Conservation (phyloP, 2,113 vertebrate species). For the Buteo buteo region DNA sequence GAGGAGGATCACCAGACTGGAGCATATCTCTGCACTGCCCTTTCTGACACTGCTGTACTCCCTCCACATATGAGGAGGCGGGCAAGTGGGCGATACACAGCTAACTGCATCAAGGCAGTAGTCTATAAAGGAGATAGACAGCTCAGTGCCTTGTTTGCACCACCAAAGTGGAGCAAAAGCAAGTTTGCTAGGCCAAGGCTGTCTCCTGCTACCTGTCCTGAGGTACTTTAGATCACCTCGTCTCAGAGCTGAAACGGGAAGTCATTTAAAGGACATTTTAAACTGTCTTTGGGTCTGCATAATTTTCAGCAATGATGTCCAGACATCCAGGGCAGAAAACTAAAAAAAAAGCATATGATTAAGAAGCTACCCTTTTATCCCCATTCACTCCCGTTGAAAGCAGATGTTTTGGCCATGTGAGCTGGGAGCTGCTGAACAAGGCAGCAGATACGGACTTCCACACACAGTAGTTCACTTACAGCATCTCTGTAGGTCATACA, state of each 20-base stretch:
- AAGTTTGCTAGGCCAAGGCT: background rate
- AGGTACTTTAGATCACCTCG: background rate
- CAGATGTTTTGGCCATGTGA: background rate
- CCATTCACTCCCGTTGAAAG: background rate
- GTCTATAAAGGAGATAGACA: background rate
- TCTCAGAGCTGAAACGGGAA: background rate
- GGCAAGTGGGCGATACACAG: accelerated
- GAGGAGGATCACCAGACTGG: background rate
- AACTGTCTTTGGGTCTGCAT: background rate
- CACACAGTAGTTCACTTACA: background rate
- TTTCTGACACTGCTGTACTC: background rate
- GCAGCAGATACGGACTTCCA: background rate
- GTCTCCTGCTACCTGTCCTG: background rate
- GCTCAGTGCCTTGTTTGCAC: background rate
- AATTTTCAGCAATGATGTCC: background rate
- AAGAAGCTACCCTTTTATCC: background rate
- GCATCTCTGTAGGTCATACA: background rate
- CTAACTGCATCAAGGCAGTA: background rate
- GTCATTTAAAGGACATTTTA: background rate
- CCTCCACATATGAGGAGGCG: accelerated
- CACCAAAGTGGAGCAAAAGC: background rate
- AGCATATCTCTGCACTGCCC: background rate
- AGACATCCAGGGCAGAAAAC: background rate
- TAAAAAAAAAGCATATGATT: background rate
- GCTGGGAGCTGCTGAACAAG: background rate